phyloP scores from a whole-genome alignment of 2,113 vertebrate species.

The Ardeotis arabs region DNA sequence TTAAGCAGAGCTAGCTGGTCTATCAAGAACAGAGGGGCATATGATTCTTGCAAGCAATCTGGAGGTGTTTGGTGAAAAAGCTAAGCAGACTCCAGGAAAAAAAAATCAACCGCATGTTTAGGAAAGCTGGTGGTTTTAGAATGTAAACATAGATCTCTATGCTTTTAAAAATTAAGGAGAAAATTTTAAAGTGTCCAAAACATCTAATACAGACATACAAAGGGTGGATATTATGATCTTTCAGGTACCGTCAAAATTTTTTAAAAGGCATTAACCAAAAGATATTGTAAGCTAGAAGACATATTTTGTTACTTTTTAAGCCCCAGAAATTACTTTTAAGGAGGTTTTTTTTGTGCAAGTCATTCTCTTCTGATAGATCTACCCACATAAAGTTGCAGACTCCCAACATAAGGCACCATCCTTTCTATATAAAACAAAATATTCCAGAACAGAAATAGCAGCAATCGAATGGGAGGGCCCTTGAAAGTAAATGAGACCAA shows the following conservation, averaged over 20 bases:
- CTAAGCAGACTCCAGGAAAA: background rate
- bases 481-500: background rate
- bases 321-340: background rate
- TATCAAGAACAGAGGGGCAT: conserved; percentile 18
- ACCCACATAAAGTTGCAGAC: background rate
- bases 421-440: background rate
- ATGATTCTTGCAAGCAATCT: background rate
- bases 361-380: background rate
- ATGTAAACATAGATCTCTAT: background rate
- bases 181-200: background rate
- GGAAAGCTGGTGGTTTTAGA: background rate
- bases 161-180: background rate
- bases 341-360: background rate
- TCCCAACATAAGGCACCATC: background rate
- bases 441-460: background rate
- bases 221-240: background rate
- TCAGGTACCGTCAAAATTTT: background rate
- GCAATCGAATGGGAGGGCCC: background rate
- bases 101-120: background rate
- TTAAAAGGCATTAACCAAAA: background rate
- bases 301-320: background rate
- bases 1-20: conserved; percentile 59
- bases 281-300: background rate
- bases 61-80: conserved; percentile 14
- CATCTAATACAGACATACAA: background rate